phyloP scores from a whole-genome alignment of 2,113 vertebrate species.

The Myodes glareolus region DNA sequence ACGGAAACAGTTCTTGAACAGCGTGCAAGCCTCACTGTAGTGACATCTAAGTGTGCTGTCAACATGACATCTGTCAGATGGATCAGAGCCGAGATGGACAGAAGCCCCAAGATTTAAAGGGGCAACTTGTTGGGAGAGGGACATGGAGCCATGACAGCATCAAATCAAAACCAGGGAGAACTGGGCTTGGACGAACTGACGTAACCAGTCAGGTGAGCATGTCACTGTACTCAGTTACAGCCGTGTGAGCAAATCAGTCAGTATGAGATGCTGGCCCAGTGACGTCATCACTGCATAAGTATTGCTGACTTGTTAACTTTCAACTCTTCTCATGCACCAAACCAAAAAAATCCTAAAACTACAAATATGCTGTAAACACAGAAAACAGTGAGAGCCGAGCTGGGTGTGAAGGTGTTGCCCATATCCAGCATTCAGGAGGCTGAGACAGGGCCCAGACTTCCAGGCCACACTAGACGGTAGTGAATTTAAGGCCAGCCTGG shows the following conservation, averaged over 20 bases:
- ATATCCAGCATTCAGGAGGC: no score
- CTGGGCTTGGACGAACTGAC: not conserved
- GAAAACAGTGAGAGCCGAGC: not conserved
- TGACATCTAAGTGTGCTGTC: not conserved
- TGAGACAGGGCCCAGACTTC: not conserved
- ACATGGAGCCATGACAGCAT: not conserved
- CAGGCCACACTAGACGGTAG: not conserved
- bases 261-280: not conserved
- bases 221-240: not conserved
- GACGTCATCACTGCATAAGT: not conserved
- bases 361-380: not conserved
- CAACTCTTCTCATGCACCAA: not conserved
- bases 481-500: not conserved
- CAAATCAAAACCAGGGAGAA: not conserved
- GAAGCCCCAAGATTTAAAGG: not conserved
- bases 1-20: not conserved
- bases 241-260: not conserved
- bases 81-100: not conserved
- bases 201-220: not conserved
- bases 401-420: not conserved
- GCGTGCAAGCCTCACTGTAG: not conserved
- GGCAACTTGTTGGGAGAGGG: not conserved
- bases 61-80: not conserved
- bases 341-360: not conserved
- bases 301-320: slow-evolving; percentile 19